Percentiles rank a stretch among this genome's conserved stretches.
Conservation (phyloP, 2,113 vertebrate genomes). For the Pangasianodon hypophthalmus region DNA sequence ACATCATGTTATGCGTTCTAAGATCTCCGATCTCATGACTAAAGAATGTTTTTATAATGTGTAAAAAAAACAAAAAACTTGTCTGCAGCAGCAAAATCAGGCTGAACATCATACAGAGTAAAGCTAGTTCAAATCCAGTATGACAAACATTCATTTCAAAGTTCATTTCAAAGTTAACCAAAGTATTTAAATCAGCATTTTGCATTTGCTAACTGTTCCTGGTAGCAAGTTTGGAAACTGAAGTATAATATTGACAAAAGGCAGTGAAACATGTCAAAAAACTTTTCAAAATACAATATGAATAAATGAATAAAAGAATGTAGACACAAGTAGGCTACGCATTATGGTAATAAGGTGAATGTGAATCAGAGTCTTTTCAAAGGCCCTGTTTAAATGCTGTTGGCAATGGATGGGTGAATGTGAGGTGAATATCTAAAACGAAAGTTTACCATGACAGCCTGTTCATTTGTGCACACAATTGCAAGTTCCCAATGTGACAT, state of each 20-base stretch:
- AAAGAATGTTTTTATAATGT: not conserved
- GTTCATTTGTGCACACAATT: not conserved
- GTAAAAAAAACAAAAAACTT: not conserved
- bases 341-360: not conserved
- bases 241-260: not conserved
- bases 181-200: not conserved
- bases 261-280: not conserved
- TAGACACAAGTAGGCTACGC: not conserved
- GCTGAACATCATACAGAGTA: not conserved
- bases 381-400: not conserved
- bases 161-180: not conserved
- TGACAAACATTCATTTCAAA: not conserved
- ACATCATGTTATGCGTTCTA: not conserved
- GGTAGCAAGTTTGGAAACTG: not conserved
- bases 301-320: not conserved
- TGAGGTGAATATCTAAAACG: not conserved
- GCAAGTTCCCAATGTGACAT: not conserved
- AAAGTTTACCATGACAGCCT: not conserved
- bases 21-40: not conserved
- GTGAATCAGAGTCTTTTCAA: constrained; percentile 2
- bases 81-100: not conserved
- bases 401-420: not conserved
- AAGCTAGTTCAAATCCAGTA: not conserved
- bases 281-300: not conserved
- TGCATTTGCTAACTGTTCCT: not conserved